Base-by-base conservation (phyloP, 2,113 vertebrate genomes). In the Pomatorhinus ruficollis region DNA sequence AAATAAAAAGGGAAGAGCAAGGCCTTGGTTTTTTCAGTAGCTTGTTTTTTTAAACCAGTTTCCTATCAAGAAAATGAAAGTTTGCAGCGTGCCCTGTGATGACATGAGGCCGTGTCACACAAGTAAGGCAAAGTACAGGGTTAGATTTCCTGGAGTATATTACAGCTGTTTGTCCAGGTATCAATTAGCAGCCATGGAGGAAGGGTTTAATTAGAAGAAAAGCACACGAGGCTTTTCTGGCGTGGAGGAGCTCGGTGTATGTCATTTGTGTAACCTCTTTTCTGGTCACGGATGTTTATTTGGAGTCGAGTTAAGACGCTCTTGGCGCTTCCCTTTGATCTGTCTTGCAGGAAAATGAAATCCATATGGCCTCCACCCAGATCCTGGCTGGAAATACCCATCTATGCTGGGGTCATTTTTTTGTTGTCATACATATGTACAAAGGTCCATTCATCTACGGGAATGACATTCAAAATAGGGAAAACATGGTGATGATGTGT, bases 171-270 rank as follows among this genome's bases (percentile, higher is more conserved):
- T 74, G 75, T 54, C 63, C 89, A 83, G 74, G 68, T 89, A 91
- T 89, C 83, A 89, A 60, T 88, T 90, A 92, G 80, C 64, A 89
- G 37, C 44, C 57, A 4, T 35, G 50, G 56, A 91, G 91, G 91
- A 91, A 91, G 69, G 30, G 25, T 92, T 93, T 95, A 87, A 95
- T 95, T 94, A 95, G 83, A 83, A 95, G 89, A 71, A 35, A 68
- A 89, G 74, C 69, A 39, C 19, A 84, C 1, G 14, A 79, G 65
- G 81, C 87, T 75, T 64, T 95, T 87, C 77, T 1, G 12, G 72
- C 0, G 0, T 7, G 3, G 79, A 74, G 79, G 42, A 83, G 33
- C 92, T 92, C 0, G 0, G 40, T 87, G 69, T 31, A 1, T 89
- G 72, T 92, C 87, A 72, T 82, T 90, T 83, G 57, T 93, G 71